Base-by-base conservation (phyloP, 2,888 invertebrate genomes). In the Uloborus plumipes region DNA sequence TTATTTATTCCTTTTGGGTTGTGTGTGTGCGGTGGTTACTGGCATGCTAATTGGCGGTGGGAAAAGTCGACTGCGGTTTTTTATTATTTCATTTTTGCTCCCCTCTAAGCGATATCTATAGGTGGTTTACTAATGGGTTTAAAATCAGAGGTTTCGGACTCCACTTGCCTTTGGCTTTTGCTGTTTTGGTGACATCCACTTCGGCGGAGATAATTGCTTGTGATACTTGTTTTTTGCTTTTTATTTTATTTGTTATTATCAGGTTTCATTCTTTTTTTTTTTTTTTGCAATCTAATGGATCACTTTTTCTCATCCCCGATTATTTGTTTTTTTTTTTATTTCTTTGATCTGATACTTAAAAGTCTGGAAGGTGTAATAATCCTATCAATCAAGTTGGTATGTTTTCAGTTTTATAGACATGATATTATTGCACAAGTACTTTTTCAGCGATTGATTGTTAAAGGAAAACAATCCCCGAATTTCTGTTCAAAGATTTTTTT, bases 61-160 rank as follows among this genome's bases (percentile, higher is more conserved):
- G 77, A 78, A 77, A 70, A 39, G 39, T 71, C n/a, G 62, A 69
- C 20, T 78, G 70, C 70, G 77, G 70, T 78, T 55, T 53, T n/a
- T 76, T 76, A 26, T 62, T 51, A 55, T 74, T 73, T 61, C 61
- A 61, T 26, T 76, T 74, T 26, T 4, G 47, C 65, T 65, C 49
- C 26, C 47, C 55, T 59, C 65, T 49, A 18, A 59, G 50, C 22
- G 16, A 13, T 78, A 71, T 70, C 51, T 77, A 64, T 71, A 70
- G 77, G 77, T 78, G 77, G 77, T 65, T 78, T 78, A 58, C 77
- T 78, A 78, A 78, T 78, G 77, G 77, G 65, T 71, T 78, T 78
- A 78, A 78, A 78, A 78, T 78, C 77, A 78, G 77, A 49, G 77
- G 77, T 78, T 78, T 78, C 39, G 53, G 71, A 47, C 77, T 47